A percentile compares a stretch with the other conserved stretches of the same genome.
Conservation (phyloP, 1,140 invertebrate genomes). For the Dufourea novaeangliae region DNA sequence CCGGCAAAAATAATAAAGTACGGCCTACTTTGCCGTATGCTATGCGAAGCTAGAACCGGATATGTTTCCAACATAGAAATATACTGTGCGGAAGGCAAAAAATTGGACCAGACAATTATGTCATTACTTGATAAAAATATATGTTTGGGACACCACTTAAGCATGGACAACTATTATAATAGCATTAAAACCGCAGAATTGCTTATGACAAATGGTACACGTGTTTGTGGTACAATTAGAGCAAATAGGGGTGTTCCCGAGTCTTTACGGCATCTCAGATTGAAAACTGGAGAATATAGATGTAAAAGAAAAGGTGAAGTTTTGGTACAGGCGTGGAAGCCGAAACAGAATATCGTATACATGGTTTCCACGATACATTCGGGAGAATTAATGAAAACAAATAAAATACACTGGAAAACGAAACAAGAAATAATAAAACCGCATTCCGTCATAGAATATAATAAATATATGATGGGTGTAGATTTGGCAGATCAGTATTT, state of each 20-base stretch:
- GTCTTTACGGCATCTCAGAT: slow-evolving; percentile 3
- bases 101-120: slow-evolving; percentile 33
- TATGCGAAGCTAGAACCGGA: slow-evolving; percentile 17
- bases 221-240: slow-evolving; percentile 22
- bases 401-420: slow-evolving; percentile 25
- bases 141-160: slow-evolving; percentile 10
- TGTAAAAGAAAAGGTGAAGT: slow-evolving; percentile 20
- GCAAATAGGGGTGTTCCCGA: slow-evolving; percentile 12
- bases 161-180: no score
- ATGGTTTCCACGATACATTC: slow-evolving; percentile 44
- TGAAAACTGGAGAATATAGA: neutral
- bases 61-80: slow-evolving; percentile 25
- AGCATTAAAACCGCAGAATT: slow-evolving; percentile 7
- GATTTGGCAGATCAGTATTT: slow-evolving; percentile 38
- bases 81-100: slow-evolving; percentile 26
- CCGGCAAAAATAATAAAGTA: slow-evolving; percentile 39
- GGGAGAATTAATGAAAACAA: slow-evolving; percentile 14
- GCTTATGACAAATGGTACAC: slow-evolving; percentile 20
- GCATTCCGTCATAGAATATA: slow-evolving; percentile 29
- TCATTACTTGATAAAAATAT: slow-evolving; percentile 31
- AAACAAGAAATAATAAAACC: slow-evolving; percentile 40
- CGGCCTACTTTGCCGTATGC: slow-evolving; percentile 42
- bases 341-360: slow-evolving; percentile 34
- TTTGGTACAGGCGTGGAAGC: slow-evolving; percentile 38
- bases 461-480: slow-evolving; percentile 40